Conservation (phyloP, 2,888 invertebrate genomes). For the Dione juno region DNA sequence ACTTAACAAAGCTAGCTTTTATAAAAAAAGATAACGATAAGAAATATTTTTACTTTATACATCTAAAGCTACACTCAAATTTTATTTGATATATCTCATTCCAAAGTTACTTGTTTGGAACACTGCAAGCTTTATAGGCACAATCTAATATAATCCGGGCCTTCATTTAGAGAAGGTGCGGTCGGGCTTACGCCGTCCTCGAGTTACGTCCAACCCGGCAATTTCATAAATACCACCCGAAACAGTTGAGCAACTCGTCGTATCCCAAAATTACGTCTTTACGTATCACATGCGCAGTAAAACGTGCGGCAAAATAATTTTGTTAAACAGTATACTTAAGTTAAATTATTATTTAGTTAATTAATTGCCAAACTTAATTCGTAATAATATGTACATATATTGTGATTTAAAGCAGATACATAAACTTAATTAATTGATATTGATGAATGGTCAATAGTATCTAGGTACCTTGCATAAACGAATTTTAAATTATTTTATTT, state of each 20-base stretch:
- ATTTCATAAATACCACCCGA: slow-evolving; percentile 77
- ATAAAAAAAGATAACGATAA: neutral
- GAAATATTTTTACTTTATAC: neutral
- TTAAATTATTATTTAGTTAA: slow-evolving; percentile 8
- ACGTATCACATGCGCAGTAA: slow-evolving; percentile 38
- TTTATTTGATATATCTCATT: slow-evolving; percentile 26
- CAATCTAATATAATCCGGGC: slow-evolving; percentile 61
- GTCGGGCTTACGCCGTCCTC: slow-evolving; percentile 67
- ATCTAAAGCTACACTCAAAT: slow-evolving; percentile 1
- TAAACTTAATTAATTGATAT: neutral
- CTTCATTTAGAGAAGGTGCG: slow-evolving; percentile 66
- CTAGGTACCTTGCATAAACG: neutral
- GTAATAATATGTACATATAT: neutral
- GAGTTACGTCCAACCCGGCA: slow-evolving; percentile 67
- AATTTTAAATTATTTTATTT: neutral
- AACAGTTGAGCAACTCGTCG: slow-evolving; percentile 68
- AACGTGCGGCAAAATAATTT: slow-evolving; percentile 41
- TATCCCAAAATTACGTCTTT: slow-evolving; percentile 58
- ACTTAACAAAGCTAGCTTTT: neutral
- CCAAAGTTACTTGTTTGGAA: slow-evolving; percentile 41
- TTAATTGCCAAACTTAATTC: neutral
- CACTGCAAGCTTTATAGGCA: slow-evolving; percentile 50
- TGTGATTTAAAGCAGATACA: slow-evolving; percentile 4
- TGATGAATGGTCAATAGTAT: neutral
- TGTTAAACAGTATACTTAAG: slow-evolving; percentile 24